Evolutionary conservation across 2,797 vertebrate genomes (phyloP), one percentile per base, ranked within the genome.

Genomic region (Rhadinocentrus ornatus): DNA sequence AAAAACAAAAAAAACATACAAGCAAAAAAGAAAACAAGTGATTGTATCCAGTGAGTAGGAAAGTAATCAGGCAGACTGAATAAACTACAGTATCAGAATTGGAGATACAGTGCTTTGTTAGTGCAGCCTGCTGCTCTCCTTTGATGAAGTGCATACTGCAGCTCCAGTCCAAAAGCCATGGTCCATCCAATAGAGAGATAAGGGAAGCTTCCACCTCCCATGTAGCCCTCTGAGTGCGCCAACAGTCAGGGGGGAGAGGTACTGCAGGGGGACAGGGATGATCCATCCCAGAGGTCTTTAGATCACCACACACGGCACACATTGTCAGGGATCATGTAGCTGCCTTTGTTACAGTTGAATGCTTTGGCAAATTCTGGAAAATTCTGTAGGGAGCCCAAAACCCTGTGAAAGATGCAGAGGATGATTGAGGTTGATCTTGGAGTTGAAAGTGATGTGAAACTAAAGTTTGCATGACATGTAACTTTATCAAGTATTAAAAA

Each of bases 371-470:
- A 99, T 86, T 97, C 96, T 0, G 91, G 95, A 8, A 96, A 97
- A 88, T 99, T 99, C 89, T 99, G 97, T 79, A 99, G 88, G 15
- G 96, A 96, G 44, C 97, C 97, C 22, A 99, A 91, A 39, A 99
- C 97, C 93, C 97, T 99, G 89, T 64, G 31, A 34, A 24, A 72
- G 16, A 84, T 0, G 65, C n/a, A 68, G 8, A 79, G 41, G 7
- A 67, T 59, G 18, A 34, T 31, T 46, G 3, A n/a, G 41, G 37
- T 50, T 68, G 13, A 66, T 60, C 3, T 2, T 72, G 16, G 5
- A 29, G 64, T 50, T 50, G 26, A 70, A 13, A 3, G 16, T 37
- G n/a, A 58, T 46, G 58, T 61, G 22, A 53, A 31, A 55, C 18
- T 48, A 3, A 69, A 73, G 57, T 73, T 22, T 48, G 50, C 15